A percentile compares a stretch with the other conserved stretches of the same genome.
phyloP scores from a whole-genome alignment of 2,113 vertebrate species.

The Pithys albifrons region DNA sequence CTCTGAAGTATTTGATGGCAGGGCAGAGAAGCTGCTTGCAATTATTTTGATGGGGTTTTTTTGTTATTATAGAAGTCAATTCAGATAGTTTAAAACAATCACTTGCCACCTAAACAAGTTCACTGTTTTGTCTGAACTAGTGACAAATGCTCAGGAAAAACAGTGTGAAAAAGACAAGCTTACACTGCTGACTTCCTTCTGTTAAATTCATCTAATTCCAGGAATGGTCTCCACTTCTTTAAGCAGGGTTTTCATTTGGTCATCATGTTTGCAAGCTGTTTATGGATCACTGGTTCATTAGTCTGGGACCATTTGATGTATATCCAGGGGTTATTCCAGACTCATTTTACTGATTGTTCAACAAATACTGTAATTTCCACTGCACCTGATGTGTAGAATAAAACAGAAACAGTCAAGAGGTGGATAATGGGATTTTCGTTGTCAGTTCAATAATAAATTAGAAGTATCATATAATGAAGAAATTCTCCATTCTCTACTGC shows the following conservation, averaged over 20 bases:
- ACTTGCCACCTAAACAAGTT: not conserved
- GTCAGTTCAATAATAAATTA: not conserved
- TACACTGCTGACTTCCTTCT: not conserved
- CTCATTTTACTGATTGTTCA: not conserved
- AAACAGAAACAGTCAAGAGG: not conserved
- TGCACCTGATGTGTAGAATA: not conserved
- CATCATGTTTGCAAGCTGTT: not conserved
- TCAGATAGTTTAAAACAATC: not conserved
- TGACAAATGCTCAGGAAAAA: not conserved
- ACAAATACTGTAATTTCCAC: not conserved
- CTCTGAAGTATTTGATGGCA: not conserved
- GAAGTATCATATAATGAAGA: not conserved
- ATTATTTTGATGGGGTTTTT: not conserved
- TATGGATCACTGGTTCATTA: not conserved
- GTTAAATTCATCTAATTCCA: not conserved
- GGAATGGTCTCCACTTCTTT: not conserved
- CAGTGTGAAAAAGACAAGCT: not conserved
- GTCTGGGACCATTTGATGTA: not conserved
- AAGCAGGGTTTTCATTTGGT: not conserved
- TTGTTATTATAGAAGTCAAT: not conserved
- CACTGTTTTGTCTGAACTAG: not conserved
- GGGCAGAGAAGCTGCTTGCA: not conserved
- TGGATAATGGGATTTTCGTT: not conserved
- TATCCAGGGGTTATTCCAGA: not conserved
- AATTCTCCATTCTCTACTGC: not conserved